A percentile compares a stretch with the other conserved stretches of the same genome.
phyloP scores from a whole-genome alignment of 1,140 invertebrate species.

The Zaprionus ghesquierei region DNA sequence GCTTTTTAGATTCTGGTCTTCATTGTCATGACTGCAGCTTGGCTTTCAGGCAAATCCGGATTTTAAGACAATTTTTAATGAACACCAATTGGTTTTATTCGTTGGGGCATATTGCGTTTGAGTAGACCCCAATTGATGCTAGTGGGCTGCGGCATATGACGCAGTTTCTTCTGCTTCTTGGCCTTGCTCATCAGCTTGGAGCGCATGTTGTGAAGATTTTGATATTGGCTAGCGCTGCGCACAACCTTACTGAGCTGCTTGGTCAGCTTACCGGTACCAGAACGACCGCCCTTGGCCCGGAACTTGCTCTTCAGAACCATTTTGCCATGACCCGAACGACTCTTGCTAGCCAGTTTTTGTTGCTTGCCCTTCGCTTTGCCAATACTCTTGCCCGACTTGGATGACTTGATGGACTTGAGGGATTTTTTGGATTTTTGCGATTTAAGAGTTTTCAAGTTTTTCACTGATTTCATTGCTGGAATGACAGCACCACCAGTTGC shows the following conservation, averaged over 20 bases:
- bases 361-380: slow-evolving; percentile 18
- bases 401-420: slow-evolving; percentile 37
- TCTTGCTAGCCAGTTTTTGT: background rate
- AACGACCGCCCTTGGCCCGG: slow-evolving; percentile 3
- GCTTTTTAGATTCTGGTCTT: slow-evolving; percentile 38
- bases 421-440: slow-evolving; percentile 44
- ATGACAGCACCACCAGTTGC: slow-evolving; percentile 44
- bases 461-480: slow-evolving; percentile 19
- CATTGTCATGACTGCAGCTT: background rate
- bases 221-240: slow-evolving; percentile 59
- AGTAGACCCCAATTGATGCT: slow-evolving; percentile 67
- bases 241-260: slow-evolving; percentile 35
- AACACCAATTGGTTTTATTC: slow-evolving; percentile 1
- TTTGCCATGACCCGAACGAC: slow-evolving; percentile 39
- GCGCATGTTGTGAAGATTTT: slow-evolving; percentile 23
- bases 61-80: slow-evolving; percentile 43
- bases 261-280: background rate
- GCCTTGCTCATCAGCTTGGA: slow-evolving; percentile 32
- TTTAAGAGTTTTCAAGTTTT: slow-evolving; percentile 18
- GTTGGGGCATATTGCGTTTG: slow-evolving; percentile 54
- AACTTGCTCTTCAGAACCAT: slow-evolving; percentile 55
- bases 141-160: background rate
- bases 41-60: slow-evolving; percentile 23
- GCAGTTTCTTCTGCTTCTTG: slow-evolving; percentile 31
- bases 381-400: slow-evolving; percentile 35